Evolutionary conservation across 1,140 invertebrate species (phyloP).

Genomic region (Drosophila ironensis): DNA sequence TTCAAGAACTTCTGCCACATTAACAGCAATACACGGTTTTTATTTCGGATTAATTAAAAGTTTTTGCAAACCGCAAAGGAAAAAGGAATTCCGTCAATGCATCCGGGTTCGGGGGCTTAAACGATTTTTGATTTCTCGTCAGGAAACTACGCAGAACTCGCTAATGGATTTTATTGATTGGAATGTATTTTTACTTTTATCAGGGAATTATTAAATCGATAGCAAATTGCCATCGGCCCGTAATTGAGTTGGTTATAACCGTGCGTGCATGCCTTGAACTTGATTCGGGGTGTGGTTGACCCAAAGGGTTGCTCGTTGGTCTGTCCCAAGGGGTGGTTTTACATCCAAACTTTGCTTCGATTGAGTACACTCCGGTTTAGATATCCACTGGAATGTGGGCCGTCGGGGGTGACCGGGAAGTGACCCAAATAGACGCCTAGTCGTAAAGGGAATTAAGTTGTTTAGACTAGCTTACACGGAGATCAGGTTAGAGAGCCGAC

Average conservation of each 20-base stretch:
- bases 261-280: conserved; percentile 56
- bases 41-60: conserved; percentile 58
- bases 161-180: conserved; percentile 58
- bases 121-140: conserved; percentile 74
- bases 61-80: conserved; percentile 34
- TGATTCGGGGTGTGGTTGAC: conserved; percentile 31
- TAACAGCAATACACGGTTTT: conserved; percentile 34
- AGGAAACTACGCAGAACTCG: conserved; percentile 34
- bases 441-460: conserved; percentile 1
- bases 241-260: conserved; percentile 41
- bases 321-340: conserved; percentile 20
- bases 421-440: conserved; percentile 10
- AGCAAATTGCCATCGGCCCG: conserved; percentile 1
- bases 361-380: neutral
- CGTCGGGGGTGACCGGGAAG: neutral
- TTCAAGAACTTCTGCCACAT: conserved; percentile 39
- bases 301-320: conserved; percentile 1
- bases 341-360: conserved; percentile 18
- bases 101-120: conserved; percentile 39
- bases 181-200: conserved; percentile 33
- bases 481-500: neutral
- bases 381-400: conserved; percentile 5
- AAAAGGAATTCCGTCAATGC: conserved; percentile 12
- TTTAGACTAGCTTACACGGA: neutral
- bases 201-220: conserved; percentile 68